Base-by-base conservation (phyloP, 2,113 vertebrate species). In the Blennius ocellaris region DNA sequence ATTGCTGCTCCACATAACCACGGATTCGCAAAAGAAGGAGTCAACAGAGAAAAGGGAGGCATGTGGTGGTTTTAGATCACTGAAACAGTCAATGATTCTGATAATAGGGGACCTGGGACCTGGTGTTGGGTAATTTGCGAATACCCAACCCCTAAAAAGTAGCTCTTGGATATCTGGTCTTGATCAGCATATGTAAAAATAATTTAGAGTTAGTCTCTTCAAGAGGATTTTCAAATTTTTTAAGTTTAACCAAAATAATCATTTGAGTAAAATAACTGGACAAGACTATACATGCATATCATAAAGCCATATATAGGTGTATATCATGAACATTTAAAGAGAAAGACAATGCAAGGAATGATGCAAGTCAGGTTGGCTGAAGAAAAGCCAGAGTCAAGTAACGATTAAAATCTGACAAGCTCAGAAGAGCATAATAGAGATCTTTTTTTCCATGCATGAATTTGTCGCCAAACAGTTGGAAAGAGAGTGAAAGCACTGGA, bases 401-500 rank as follows among this genome's bases (percentile, higher is more conserved):
- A 10, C 10, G 53, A 63, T 60, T 69, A 56, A 76, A 80, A 82
- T 74, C 16, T 68, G 62, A 80, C 74, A 62, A 47, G 52, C 58
- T 66, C 37, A 52, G 36, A 78, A 74, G 41, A 88, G 52, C 47
- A 71, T 69, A 85, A 84, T 68, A 72, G 51, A 40, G 48, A 17
- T 3, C 16, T 15, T 49, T 4, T 38, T 37, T 77, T 80, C 71
- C 83, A 81, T 76, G 67, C 85, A 51, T 6, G 44, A 45, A 51
- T 51, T 21, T 51, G 54, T 51, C 51, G 21, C 58, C 73, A 83
- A 82, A 78, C 14, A 72, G 37, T 43, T 81, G 82, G 60, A 70
- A 66, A 69, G 56, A 74, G 53, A 71, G 50, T n/a, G 54, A 76
- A 84, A 56, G 51, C 80, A 69, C 50, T 61, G 82, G 70, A 89